Conservation (phyloP, 2,113 vertebrate genomes). For the Gallinago media region DNA sequence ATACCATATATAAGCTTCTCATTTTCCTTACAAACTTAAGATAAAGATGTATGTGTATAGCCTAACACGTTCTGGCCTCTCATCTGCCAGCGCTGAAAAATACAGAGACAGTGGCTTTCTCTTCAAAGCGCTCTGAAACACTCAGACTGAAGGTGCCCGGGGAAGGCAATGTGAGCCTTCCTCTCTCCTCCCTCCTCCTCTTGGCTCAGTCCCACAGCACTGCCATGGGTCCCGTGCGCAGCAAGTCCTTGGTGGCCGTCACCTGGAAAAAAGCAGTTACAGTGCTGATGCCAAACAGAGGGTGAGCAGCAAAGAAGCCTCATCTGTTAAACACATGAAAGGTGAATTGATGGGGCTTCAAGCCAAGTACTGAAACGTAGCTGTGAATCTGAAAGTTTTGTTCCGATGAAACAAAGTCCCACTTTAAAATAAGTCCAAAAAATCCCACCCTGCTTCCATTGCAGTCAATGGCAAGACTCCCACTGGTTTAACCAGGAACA, state of each 20-base stretch:
- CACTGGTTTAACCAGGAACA: conserved; percentile 41
- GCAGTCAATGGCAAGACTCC: conserved; percentile 60
- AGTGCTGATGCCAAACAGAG: neutral
- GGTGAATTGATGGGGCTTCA: neutral
- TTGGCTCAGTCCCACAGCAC: neutral
- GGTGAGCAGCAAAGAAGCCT: neutral
- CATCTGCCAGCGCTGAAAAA: neutral
- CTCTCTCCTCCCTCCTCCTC: neutral
- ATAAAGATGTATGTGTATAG: neutral
- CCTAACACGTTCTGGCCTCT: neutral
- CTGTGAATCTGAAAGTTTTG: conserved; percentile 29
- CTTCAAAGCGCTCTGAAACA: neutral
- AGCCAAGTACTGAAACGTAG: conserved; percentile 12
- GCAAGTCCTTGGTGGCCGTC: neutral
- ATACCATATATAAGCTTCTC: neutral
- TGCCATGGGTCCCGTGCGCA: rapidly evolving
- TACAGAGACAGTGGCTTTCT: neutral
- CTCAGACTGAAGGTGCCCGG: neutral
- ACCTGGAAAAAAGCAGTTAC: neutral
- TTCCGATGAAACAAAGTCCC: conserved; percentile 3
- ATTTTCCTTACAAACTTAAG: neutral
- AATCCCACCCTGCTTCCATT: conserved; percentile 36
- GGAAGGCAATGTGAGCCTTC: neutral
- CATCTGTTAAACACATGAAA: conserved; percentile 53
- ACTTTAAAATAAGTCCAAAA: conserved; percentile 17